Evolutionary conservation across 2,888 invertebrate genomes (phyloP).

Genomic region (Athetis lepigone): DNA sequence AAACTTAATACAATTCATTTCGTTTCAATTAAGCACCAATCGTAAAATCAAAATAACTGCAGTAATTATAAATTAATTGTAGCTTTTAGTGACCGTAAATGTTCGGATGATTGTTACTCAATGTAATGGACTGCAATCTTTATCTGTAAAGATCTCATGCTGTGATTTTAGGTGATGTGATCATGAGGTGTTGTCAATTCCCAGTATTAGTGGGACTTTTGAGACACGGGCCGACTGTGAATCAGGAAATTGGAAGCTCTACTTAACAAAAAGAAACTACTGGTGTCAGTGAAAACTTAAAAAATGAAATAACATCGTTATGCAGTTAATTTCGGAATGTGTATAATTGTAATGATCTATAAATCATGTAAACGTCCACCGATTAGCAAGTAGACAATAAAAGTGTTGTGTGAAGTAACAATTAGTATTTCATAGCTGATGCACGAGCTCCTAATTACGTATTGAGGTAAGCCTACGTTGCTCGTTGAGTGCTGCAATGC

Average conservation of each 20-base stretch:
- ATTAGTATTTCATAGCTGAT: slow-evolving; percentile 50
- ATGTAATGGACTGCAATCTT: too few relatives aligned
- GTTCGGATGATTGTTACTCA: too few relatives aligned
- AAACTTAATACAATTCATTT: slow-evolving; percentile 14
- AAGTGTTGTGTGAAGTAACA: slow-evolving; percentile 45
- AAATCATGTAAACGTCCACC: slow-evolving; percentile 49
- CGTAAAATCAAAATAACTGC: too few relatives aligned
- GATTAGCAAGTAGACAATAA: slow-evolving; percentile 48
- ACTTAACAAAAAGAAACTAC: slow-evolving; percentile 2
- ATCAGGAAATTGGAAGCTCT: too few relatives aligned
- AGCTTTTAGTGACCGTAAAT: too few relatives aligned
- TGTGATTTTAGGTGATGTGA: too few relatives aligned
- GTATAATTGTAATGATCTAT: slow-evolving; percentile 39
- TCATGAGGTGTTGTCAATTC: too few relatives aligned
- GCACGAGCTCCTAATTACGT: slow-evolving; percentile 51
- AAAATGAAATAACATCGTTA: slow-evolving; percentile 13
- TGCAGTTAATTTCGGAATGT: slow-evolving; percentile 32
- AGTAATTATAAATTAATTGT: too few relatives aligned
- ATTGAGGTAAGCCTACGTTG: slow-evolving; percentile 43
- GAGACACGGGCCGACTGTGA: neutral
- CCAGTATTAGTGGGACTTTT: too few relatives aligned
- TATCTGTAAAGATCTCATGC: too few relatives aligned
- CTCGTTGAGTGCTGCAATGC: slow-evolving; percentile 44
- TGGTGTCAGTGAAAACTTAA: neutral
- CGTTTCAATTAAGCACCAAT: slow-evolving; percentile 17